Percentiles rank a stretch among this genome's conserved stretches.
Evolutionary conservation across 2,888 invertebrate genomes (phyloP).

Genomic region (Orchesellides sinensis): DNA sequence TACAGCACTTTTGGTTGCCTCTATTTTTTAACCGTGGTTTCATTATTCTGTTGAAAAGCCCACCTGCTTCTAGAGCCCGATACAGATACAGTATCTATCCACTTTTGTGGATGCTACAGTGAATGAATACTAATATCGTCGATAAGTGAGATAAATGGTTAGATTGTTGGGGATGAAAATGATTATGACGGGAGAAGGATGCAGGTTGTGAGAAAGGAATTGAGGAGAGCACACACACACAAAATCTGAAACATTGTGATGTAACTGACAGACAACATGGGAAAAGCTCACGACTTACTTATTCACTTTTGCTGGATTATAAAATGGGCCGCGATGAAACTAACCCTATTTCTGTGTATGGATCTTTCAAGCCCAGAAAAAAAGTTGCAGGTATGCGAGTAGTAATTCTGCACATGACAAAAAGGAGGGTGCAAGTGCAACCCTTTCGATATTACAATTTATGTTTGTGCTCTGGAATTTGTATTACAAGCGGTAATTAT

Average conservation of each 20-base stretch:
- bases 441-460: too few relatives aligned
- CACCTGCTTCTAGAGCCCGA: not conserved
- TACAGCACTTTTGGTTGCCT: not conserved
- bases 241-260: constrained; percentile 7
- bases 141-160: constrained; percentile 66
- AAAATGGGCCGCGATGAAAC: too few relatives aligned
- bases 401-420: not conserved
- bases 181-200: constrained; percentile 52
- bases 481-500: too few relatives aligned
- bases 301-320: too few relatives aligned
- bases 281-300: constrained; percentile 2
- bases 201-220: constrained; percentile 38
- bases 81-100: not conserved
- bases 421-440: not conserved
- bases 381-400: too few relatives aligned
- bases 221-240: constrained; percentile 49
- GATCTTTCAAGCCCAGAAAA: too few relatives aligned
- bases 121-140: constrained; percentile 55
- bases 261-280: constrained; percentile 16
- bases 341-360: too few relatives aligned
- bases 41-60: not conserved
- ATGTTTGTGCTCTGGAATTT: too few relatives aligned
- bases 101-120: constrained; percentile 13
- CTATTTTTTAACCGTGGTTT: not conserved
- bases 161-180: constrained; percentile 60